phyloP scores from a whole-genome alignment of 2,888 invertebrate species.

The Strigamia transsilvanica region DNA sequence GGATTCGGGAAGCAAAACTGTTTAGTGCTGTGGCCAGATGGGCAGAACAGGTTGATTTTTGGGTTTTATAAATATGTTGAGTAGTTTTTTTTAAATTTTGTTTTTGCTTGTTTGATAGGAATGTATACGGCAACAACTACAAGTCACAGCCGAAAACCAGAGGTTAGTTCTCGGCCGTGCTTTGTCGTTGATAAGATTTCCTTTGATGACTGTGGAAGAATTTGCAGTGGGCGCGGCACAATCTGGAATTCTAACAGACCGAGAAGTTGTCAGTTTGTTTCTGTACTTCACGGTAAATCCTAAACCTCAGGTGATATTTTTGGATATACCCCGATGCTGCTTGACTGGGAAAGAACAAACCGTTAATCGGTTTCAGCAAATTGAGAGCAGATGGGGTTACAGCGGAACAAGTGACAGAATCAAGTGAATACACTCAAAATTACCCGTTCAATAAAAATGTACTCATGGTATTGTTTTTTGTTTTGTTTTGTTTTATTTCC shows the following conservation, averaged over 20 bases:
- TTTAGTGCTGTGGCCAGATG: conserved; percentile 75
- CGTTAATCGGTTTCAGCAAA: conserved; percentile 77
- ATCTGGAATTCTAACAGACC: conserved; percentile 77
- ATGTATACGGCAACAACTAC: conserved; percentile 73
- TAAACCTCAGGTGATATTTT: conserved; percentile 77
- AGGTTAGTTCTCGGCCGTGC: conserved; percentile 75
- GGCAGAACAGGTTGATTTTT: conserved; percentile 52
- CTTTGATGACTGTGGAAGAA: conserved; percentile 85
- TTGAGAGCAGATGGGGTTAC: conserved; percentile 84
- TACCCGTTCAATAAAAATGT: neutral
- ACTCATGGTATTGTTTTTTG: too few species aligned
- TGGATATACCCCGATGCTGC: conserved; percentile 76
- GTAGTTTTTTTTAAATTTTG: neutral
- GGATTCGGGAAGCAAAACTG: conserved; percentile 80
- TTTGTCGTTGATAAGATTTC: conserved; percentile 78
- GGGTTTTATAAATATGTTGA: neutral
- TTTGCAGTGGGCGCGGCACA: conserved; percentile 81
- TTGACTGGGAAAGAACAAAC: conserved; percentile 81
- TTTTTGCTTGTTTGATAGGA: conserved; percentile 66
- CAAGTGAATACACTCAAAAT: conserved; percentile 65
- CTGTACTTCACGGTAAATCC: conserved; percentile 78
- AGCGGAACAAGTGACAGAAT: conserved; percentile 83
- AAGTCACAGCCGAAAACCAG: conserved; percentile 74
- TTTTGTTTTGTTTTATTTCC: too few species aligned
- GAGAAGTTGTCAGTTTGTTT: conserved; percentile 78